phyloP scores from a whole-genome alignment of 2,888 invertebrate species.

The Drosophila monieri region DNA sequence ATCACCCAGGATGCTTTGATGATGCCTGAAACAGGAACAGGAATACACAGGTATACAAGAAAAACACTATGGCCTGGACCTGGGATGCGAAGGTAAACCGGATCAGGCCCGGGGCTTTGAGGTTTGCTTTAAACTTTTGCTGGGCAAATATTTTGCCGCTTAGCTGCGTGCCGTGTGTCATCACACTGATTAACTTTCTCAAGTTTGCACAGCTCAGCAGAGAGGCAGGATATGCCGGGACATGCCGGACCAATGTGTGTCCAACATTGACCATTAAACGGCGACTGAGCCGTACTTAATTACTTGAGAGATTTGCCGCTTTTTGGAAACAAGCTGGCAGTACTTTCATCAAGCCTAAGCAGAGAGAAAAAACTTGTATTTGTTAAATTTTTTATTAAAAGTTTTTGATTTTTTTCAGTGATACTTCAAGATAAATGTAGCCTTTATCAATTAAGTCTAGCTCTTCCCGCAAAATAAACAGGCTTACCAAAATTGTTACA shows the following conservation, averaged over 20 bases:
- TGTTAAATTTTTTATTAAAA: neutral
- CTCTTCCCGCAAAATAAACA: constrained; percentile 2
- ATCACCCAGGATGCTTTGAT: constrained; percentile 70
- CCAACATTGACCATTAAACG: constrained; percentile 24
- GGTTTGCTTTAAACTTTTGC: constrained; percentile 52
- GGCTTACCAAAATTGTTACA: constrained; percentile 36
- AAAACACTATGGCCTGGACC: constrained; percentile 4
- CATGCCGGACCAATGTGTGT: constrained; percentile 1
- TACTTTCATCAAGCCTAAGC: neutral
- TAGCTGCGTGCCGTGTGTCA: constrained; percentile 78
- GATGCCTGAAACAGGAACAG: constrained; percentile 45
- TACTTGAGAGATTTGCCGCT: constrained; percentile 62
- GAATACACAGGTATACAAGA: constrained; percentile 5
- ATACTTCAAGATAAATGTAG: constrained; percentile 30
- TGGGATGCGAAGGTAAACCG: constrained; percentile 7
- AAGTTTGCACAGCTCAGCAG: constrained; percentile 58
- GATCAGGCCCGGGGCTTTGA: constrained; percentile 35
- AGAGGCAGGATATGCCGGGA: constrained; percentile 11
- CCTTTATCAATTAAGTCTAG: constrained; percentile 54
- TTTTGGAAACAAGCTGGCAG: constrained; percentile 27
- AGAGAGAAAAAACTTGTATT: neutral
- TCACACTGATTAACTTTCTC: constrained; percentile 71
- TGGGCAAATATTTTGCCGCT: constrained; percentile 75
- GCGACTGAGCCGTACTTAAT: constrained; percentile 61
- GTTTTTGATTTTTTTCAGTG: neutral